A percentile compares a stretch with the other conserved stretches of the same genome.
These are phyloP conservation scores for Platysteira castanea DNA, from an alignment of 2,113 vertebrate genomes.

Conservation along the genomic window DNA sequence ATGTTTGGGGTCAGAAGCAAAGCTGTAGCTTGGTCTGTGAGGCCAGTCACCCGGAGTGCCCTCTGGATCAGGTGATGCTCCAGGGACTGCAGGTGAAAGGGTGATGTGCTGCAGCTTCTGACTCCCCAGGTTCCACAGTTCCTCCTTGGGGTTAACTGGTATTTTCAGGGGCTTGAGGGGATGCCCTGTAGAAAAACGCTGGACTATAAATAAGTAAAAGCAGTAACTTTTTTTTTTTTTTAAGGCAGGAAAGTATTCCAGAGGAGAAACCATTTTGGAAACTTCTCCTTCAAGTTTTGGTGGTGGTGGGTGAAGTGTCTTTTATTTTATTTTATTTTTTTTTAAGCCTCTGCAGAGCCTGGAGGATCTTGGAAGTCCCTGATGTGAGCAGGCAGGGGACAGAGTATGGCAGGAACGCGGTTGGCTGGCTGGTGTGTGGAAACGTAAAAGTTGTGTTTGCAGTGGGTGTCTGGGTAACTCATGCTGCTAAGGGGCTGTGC, in stretches of 20 bases:
- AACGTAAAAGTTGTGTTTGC: accelerated
- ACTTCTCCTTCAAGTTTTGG: neutral
- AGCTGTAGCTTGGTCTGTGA: neutral
- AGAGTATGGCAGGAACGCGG: neutral
- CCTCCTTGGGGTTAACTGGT: neutral
- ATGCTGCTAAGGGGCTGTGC: neutral
- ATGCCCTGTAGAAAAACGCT: neutral
- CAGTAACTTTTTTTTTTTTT: neutral
- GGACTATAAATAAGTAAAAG: neutral
- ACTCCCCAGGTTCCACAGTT: neutral
- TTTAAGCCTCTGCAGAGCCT: neutral
- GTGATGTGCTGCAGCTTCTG: neutral
- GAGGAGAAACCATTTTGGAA: neutral
- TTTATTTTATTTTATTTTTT: too few species aligned
- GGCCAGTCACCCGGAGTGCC: neutral
- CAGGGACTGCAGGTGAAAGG: neutral
- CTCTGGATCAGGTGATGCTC: neutral
- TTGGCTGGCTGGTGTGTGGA: neutral
- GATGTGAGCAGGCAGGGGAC: neutral
- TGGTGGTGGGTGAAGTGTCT: neutral
- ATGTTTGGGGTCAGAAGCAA: neutral
- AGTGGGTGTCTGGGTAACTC: neutral
- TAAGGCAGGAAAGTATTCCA: neutral
- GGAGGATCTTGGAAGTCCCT: neutral
- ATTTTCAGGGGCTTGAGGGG: neutral